Percentiles rank a stretch among this genome's conserved stretches.
Conservation (phyloP, 1,140 invertebrate genomes). For the Mylabris phalerata region DNA sequence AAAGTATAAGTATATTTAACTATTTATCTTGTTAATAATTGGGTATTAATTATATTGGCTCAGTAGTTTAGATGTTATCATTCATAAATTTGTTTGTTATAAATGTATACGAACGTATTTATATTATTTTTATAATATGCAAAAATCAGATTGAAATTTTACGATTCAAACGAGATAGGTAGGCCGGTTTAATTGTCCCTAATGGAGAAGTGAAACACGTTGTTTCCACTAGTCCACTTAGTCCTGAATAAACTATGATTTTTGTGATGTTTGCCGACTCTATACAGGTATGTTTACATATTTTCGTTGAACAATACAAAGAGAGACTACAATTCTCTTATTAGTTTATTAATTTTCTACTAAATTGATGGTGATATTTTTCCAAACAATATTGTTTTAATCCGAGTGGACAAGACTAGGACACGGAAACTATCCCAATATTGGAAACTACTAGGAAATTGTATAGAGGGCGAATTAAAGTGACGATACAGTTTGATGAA, state of each 20-base stretch:
- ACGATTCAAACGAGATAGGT: too few relatives aligned
- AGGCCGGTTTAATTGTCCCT: background rate
- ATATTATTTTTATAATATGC: background rate
- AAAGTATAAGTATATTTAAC: constrained; percentile 23
- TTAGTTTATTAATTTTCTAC: too few relatives aligned
- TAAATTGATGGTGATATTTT: too few relatives aligned
- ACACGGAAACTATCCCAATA: too few relatives aligned
- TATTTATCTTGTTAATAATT: constrained; percentile 24
- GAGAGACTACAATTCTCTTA: too few relatives aligned
- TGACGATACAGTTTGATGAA: too few relatives aligned
- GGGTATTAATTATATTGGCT: constrained; percentile 21
- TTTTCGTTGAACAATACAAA: too few relatives aligned
- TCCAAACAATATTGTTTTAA: too few relatives aligned
- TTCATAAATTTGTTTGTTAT: constrained; percentile 21
- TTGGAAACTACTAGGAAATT: too few relatives aligned
- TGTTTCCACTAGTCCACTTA: constrained; percentile 13
- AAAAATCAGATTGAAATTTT: too few relatives aligned
- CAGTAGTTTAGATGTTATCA: constrained; percentile 20
- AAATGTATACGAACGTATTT: background rate
- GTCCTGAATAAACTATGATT: constrained; percentile 15
- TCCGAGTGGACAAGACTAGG: too few relatives aligned
- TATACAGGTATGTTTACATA: background rate
- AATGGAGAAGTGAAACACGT: constrained; percentile 13
- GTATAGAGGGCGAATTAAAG: too few relatives aligned
- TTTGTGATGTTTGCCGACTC: constrained; percentile 11